phyloP scores from a whole-genome alignment of 2,888 invertebrate species.

The Quadriops clusia region DNA sequence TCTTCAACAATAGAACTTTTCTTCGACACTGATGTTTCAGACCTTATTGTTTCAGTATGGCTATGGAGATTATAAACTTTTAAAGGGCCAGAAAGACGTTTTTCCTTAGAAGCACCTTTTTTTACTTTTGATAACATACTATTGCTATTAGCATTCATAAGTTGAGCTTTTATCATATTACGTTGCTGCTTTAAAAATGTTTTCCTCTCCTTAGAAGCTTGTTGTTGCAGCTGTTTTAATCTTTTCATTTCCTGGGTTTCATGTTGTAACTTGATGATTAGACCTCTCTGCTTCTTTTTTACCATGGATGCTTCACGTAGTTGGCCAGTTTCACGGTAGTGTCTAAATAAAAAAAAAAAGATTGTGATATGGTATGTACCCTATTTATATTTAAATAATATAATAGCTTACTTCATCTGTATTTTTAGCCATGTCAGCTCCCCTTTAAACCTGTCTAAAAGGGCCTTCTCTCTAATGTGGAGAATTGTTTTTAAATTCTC shows the following conservation, averaged over 20 bases:
- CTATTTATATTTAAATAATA: slow-evolving; percentile 1
- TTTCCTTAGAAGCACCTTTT: slow-evolving; percentile 32
- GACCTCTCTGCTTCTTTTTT: slow-evolving; percentile 55
- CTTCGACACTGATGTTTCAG: slow-evolving; percentile 29
- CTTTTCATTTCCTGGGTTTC: slow-evolving; percentile 57
- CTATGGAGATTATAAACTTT: slow-evolving; percentile 39
- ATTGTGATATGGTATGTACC: not conserved
- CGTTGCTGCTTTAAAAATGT: slow-evolving; percentile 41
- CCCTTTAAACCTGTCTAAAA: slow-evolving; percentile 54
- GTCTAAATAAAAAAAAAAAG: slow-evolving; percentile 28
- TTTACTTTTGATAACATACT: slow-evolving; percentile 38
- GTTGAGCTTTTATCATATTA: slow-evolving; percentile 42
- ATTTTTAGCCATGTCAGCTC: slow-evolving; percentile 54
- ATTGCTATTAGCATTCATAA: slow-evolving; percentile 39
- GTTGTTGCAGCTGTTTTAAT: slow-evolving; percentile 42
- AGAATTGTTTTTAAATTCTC: slow-evolving; percentile 53
- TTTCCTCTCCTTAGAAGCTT: slow-evolving; percentile 42
- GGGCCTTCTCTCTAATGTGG: slow-evolving; percentile 52
- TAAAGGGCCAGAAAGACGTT: slow-evolving; percentile 38
- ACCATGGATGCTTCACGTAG: slow-evolving; percentile 45
- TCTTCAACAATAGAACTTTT: slow-evolving; percentile 26
- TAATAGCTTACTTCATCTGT: slow-evolving; percentile 41
- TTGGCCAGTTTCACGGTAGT: slow-evolving; percentile 43
- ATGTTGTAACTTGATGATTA: slow-evolving; percentile 52
- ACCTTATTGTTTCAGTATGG: slow-evolving; percentile 31